Evolutionary conservation across 1,140 invertebrate species (phyloP), one percentile per base, ranked within the genome.

Genomic region (Conopomorpha cramerella): DNA sequence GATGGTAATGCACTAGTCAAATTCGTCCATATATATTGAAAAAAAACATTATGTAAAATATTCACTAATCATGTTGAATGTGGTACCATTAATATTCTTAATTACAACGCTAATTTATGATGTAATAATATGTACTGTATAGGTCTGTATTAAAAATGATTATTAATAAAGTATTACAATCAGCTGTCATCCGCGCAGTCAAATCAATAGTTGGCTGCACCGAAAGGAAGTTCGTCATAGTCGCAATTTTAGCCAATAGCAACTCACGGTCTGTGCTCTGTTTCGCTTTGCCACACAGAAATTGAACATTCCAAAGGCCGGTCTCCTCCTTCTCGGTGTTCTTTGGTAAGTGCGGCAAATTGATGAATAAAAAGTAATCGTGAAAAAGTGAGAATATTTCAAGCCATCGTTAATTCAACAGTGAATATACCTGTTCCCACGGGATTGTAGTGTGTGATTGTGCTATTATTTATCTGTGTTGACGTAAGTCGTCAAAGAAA

Each of bases 301-400:
- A 78, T 80, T 78, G 74, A 79, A 83, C 81, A 83, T 84, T 83
- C 81, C 82, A 82, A 82, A 81, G 79, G 77, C 79, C 78, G 80
- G 77, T 83, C 77, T 73, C 65, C 77, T 79, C 66, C 77, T 74
- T 77, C 58, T 79, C 71, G 76, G 80, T 82, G 79, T 79, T 82
- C 79, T 81, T 82, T 81, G 83, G 83, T 84, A 82, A 84, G 82
- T 82, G 55, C 63, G 55, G 62, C 51, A 57, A 57, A 59, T 66
- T 43, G 52, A 56, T 57, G 57, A 55, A 54, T 52, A 55, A 46
- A n/a, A 61, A 51, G 42, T 60, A 71, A 74, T 78, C 76, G 70
- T 70, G 67, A 52, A 66, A 66, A 68, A 72, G 65, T 77, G 67
- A 45, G 46, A 17, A 55, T 58, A 67, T 65, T 54, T 35, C 36